Conservation (phyloP, 2,888 invertebrate genomes). For the Anodontia alba region DNA sequence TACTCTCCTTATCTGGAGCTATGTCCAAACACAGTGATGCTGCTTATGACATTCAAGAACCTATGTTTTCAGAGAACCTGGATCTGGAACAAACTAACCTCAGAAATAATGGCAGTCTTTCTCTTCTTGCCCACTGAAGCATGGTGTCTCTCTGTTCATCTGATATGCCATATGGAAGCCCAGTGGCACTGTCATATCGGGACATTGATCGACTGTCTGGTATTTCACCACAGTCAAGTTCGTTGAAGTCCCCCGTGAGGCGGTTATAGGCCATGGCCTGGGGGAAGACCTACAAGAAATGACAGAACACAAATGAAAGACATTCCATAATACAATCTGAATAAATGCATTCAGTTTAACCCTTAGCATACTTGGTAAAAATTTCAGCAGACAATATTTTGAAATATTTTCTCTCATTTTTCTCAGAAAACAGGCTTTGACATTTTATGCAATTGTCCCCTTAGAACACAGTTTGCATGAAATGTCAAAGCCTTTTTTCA, state of each 20-base stretch:
- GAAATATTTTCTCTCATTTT: too few species aligned
- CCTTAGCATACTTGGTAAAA: too few species aligned
- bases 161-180: slow-evolving; percentile 82
- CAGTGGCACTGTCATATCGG: slow-evolving; percentile 40
- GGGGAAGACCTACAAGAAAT: slow-evolving; percentile 82
- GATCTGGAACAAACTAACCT: slow-evolving; percentile 65
- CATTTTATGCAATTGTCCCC: too few species aligned
- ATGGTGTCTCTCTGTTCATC: slow-evolving; percentile 82
- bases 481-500: too few species aligned
- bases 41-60: too few species aligned
- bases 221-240: slow-evolving; percentile 61
- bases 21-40: too few species aligned
- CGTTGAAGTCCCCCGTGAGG: slow-evolving; percentile 83
- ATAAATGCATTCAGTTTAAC: too few species aligned
- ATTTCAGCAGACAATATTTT: too few species aligned
- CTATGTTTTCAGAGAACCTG: too few species aligned
- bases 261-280: slow-evolving; percentile 83
- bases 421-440: too few species aligned
- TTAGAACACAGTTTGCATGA: too few species aligned
- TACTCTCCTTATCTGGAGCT: too few species aligned
- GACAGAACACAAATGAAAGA: slow-evolving; percentile 11
- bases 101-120: slow-evolving; percentile 83
- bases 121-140: slow-evolving; percentile 83
- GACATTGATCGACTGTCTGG: slow-evolving; percentile 40
- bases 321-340: slow-evolving; percentile 13